Evolutionary conservation across 2,888 invertebrate genomes (phyloP).

Genomic region (Piscicola geometra): DNA sequence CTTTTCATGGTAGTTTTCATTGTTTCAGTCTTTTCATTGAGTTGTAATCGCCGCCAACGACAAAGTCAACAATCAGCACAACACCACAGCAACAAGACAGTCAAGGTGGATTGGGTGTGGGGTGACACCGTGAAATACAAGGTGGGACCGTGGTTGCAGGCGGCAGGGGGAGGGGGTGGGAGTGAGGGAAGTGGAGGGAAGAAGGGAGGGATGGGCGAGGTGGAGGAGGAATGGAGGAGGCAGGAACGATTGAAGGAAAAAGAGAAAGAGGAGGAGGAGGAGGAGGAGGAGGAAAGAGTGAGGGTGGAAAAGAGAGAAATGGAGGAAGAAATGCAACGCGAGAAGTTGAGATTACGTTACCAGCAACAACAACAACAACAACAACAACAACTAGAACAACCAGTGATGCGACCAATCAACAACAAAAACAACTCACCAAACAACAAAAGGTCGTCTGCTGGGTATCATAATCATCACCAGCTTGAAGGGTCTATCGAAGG

Average conservation of each 20-base stretch:
- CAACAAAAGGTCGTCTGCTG: neutral
- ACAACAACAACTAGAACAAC: neutral
- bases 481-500: too few species aligned
- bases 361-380: slow-evolving; percentile 5
- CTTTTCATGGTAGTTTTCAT: too few species aligned
- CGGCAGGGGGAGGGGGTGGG: neutral
- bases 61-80: too few species aligned
- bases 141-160: slow-evolving; percentile 27
- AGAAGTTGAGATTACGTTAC: neutral
- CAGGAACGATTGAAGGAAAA: neutral
- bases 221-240: neutral
- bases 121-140: slow-evolving; percentile 29
- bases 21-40: neutral
- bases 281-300: too few species aligned
- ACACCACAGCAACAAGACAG: slow-evolving; percentile 6
- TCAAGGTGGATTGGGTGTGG: slow-evolving; percentile 30
- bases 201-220: neutral
- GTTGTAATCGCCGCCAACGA: too few species aligned
- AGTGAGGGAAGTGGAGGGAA: neutral
- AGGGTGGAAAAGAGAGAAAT: too few species aligned
- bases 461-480: too few species aligned
- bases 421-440: neutral
- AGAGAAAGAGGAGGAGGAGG: neutral
- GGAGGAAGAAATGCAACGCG: neutral
- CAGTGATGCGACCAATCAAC: neutral